Base-by-base conservation (phyloP, 37 sponge, comb jelly and placozoan species). In the Agelas oroides region DNA sequence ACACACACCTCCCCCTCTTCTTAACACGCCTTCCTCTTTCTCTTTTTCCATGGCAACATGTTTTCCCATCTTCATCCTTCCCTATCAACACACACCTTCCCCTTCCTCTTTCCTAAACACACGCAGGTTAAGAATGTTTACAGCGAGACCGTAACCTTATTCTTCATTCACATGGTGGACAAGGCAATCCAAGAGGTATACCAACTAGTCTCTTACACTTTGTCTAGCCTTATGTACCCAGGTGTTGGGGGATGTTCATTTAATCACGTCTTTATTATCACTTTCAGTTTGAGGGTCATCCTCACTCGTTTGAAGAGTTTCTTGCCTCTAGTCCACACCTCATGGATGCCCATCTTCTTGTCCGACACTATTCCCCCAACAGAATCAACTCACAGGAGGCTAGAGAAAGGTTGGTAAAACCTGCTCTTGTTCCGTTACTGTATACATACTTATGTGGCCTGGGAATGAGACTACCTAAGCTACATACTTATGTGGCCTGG, bases 151-250 rank as follows among this genome's bases (percentile, higher is more conserved):
- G 41, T 82, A 2, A 82, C 83, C 1, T n/a, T 36, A 16, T 82
- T 82, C 73, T 82, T 82, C 62, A 71, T 82, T 24, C 83, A 82
- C 39, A 82, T 82, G 73, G 41, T 82, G 11, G 53, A 68, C 69
- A 56, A 18, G 19, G 83, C 72, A 14, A 59, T 82, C 59, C 40
- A 82, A 21, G 33, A 71, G 83, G 83, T 82, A 28, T 25, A 58
- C 0, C 1, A 40, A 52, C 6, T 14, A 35, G 21, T 5, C 3
- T 33, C 28, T 67, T 2, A 33, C 68, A 67, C 34, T 28, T 8
- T 19, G 33, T 34, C 12, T 19, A 12, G 32, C 25, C 8, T 64
- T 28, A 11, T 64, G 65, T 28, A 28, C 28, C n/a, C n/a, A n/a
- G n/a, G n/a, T n/a, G n/a, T n/a, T n/a, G n/a, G n/a, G n/a, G n/a